phyloP scores from a whole-genome alignment of 2,797 vertebrate genomes.

The Pachyuromys duprasi region DNA sequence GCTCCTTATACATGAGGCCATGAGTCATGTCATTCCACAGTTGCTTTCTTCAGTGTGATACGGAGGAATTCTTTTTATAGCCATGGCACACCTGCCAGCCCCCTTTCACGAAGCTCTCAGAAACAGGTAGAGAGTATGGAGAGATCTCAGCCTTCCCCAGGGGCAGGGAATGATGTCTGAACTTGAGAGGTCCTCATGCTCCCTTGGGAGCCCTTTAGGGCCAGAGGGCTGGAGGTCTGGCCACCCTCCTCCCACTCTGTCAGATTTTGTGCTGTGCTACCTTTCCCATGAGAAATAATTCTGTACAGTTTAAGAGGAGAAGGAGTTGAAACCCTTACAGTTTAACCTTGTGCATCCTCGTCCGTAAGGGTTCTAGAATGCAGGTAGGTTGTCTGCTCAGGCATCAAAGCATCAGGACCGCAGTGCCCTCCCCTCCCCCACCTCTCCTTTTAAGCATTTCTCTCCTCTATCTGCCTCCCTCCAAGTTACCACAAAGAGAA shows the following conservation, averaged over 20 bases:
- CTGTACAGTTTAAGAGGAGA: not conserved
- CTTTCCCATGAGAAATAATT: not conserved
- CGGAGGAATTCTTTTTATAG: not conserved
- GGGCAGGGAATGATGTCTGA: not conserved
- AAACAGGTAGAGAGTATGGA: not conserved
- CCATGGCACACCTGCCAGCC: not conserved
- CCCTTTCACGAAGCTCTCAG: not conserved
- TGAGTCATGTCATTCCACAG: not conserved
- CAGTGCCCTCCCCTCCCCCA: not conserved
- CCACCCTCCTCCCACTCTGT: not conserved
- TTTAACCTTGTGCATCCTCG: not conserved
- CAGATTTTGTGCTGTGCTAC: not conserved
- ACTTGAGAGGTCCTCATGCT: not conserved
- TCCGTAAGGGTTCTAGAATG: not conserved
- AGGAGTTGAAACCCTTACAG: not conserved
- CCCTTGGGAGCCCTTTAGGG: not conserved
- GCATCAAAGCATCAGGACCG: not conserved
- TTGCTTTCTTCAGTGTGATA: not conserved
- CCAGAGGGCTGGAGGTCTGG: not conserved
- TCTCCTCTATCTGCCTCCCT: not conserved
- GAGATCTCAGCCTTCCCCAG: not conserved
- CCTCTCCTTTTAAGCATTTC: not conserved
- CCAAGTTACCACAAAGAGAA: not conserved
- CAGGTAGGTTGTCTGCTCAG: not conserved
- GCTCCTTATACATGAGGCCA: accelerated